A percentile compares a stretch with the other conserved stretches of the same genome.
Evolutionary conservation across 2,797 vertebrate genomes (phyloP).

Genomic region (Dryobates pubescens): DNA sequence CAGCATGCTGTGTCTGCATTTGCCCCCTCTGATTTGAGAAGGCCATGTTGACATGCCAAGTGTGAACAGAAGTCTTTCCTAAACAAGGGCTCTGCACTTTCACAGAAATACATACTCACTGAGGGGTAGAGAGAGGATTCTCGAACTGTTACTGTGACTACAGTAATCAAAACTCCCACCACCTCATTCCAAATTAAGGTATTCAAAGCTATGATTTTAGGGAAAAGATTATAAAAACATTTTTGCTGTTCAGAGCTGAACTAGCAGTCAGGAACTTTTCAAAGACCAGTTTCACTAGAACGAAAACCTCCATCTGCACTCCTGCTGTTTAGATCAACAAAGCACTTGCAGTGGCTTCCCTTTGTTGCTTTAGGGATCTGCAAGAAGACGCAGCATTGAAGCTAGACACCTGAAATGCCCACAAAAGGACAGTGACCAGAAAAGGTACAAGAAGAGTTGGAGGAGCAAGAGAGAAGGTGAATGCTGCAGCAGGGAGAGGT

Average conservation of each 20-base stretch:
- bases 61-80: background rate
- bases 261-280: background rate
- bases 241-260: background rate
- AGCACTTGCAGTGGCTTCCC: background rate
- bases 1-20: background rate
- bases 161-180: background rate
- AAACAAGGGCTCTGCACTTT: background rate
- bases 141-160: background rate
- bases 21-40: background rate
- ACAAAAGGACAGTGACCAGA: background rate
- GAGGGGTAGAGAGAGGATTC: background rate
- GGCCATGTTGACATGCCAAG: background rate
- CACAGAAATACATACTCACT: background rate
- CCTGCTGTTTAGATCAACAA: background rate
- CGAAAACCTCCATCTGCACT: background rate
- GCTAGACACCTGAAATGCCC: background rate
- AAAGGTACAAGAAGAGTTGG: accelerated
- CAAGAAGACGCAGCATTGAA: background rate
- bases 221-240: background rate
- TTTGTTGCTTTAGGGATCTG: background rate
- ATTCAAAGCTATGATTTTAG: background rate
- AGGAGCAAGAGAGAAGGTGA: background rate
- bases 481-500: background rate
- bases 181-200: accelerated
- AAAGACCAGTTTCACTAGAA: background rate